Evolutionary conservation across 2,797 vertebrate genomes (phyloP), one percentile per base, ranked within the genome.

Genomic region (Babyrousa celebensis): DNA sequence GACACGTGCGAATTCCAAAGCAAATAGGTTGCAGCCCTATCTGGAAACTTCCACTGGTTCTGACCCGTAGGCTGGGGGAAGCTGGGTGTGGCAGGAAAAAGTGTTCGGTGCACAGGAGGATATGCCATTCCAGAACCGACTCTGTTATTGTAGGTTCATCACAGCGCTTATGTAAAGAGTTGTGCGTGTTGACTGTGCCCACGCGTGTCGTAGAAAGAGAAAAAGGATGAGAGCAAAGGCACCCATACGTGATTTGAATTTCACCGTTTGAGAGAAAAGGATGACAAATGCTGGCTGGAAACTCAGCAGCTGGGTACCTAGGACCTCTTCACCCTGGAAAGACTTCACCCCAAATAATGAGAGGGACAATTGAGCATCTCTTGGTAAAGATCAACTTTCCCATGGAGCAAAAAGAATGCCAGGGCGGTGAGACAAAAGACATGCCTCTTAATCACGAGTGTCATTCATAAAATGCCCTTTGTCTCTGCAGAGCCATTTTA

Each of bases 381-480:
- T 96, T 84, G 93, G 94, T 96, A 74, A 84, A 97, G 91, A 93
- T 94, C 89, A 85, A 2, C 95, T 98, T 97, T 98, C 97, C 96
- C 97, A 97, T 27, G 96, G 87, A 95, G 96, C 65, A 16, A 6
- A 94, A 78, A 94, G 96, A 96, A 96, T 52, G 87, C 91, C 32
- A 32, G 80, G 89, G 56, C 58, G 9, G n/a, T 4, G 71, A 85
- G 94, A 97, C 97, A 94, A 96, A 97, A 93, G 93, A 36, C 84
- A 12, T 15, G 70, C 92, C 67, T 85, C 84, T 94, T 89, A 96
- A 92, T 95, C 93, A 89, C 43, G 91, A 79, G 54, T 86, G 89
- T 97, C 96, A 95, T 97, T 98, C 96, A 91, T 96, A 89, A 96
- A 96, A 96, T 52, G 2, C 32, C 85, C 94, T 97, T 97, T 97